These are phyloP conservation scores for Borostomias antarcticus DNA, from an alignment of 2,797 vertebrate species.

Conservation along the genomic window DNA sequence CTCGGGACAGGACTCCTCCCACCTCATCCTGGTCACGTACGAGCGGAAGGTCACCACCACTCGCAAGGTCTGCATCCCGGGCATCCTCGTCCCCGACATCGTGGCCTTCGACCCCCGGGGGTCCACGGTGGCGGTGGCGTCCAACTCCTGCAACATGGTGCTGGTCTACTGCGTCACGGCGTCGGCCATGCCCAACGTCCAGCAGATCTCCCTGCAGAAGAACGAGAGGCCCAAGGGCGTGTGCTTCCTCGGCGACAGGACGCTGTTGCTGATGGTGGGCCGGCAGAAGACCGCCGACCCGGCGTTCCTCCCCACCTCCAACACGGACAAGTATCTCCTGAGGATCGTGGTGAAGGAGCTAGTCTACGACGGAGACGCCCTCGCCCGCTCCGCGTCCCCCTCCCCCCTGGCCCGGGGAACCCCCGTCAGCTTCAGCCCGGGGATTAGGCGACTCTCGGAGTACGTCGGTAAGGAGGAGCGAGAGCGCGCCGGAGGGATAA, in stretches of 20 bases:
- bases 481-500: conserved; percentile 63
- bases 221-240: conserved; percentile 92
- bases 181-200: conserved; percentile 83
- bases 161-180: conserved; percentile 87
- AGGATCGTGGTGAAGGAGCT: conserved; percentile 82
- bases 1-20: conserved; percentile 88
- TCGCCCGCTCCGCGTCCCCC: conserved; percentile 37
- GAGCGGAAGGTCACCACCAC: conserved; percentile 86
- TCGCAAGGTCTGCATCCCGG: conserved; percentile 88
- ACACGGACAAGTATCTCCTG: conserved; percentile 88
- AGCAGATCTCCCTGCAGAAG: conserved; percentile 88
- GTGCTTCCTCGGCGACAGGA: conserved; percentile 86
- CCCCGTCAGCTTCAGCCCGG: conserved; percentile 52
- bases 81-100: conserved; percentile 92
- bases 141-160: conserved; percentile 87
- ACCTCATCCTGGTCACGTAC: conserved; percentile 90
- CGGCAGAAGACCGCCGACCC: conserved; percentile 85
- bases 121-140: conserved; percentile 87
- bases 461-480: conserved; percentile 67
- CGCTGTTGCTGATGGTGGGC: conserved; percentile 88
- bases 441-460: conserved; percentile 82
- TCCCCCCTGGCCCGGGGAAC: conserved; percentile 38
- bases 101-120: conserved; percentile 83
- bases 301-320: conserved; percentile 88
- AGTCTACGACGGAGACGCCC: conserved; percentile 62